phyloP scores from a whole-genome alignment of 2,797 vertebrate species.

The Amniataba percoides region DNA sequence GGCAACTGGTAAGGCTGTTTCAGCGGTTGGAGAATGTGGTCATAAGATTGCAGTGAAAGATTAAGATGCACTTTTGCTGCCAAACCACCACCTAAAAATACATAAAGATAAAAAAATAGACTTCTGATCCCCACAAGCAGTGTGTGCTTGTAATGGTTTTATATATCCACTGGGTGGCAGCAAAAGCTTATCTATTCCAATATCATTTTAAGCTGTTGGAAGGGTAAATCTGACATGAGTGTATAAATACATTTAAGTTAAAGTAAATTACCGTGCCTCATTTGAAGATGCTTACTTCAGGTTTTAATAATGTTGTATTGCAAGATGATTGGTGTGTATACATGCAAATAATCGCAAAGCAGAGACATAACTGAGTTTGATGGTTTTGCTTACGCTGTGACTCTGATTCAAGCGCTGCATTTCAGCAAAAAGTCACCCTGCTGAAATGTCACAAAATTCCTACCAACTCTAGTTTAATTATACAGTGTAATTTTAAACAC shows the following conservation, averaged over 20 bases:
- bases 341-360: neutral
- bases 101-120: neutral
- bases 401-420: neutral
- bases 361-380: neutral
- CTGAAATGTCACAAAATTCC: neutral
- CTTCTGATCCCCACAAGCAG: neutral
- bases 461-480: neutral
- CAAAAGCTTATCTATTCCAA: conserved; percentile 53
- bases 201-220: neutral
- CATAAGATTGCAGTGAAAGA: neutral
- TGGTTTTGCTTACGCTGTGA: neutral
- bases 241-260: neutral
- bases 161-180: conserved; percentile 75
- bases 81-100: neutral
- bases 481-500: neutral
- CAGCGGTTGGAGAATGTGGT: neutral
- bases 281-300: neutral
- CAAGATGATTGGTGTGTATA: neutral
- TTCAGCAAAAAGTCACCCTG: neutral
- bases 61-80: neutral
- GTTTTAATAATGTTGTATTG: neutral
- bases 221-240: neutral
- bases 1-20: neutral
- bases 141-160: conserved; percentile 38
- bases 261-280: neutral